A percentile compares a stretch with the other conserved stretches of the same genome.
Conservation (phyloP, 2,888 invertebrate genomes). For the Eugnorisma glareosa region DNA sequence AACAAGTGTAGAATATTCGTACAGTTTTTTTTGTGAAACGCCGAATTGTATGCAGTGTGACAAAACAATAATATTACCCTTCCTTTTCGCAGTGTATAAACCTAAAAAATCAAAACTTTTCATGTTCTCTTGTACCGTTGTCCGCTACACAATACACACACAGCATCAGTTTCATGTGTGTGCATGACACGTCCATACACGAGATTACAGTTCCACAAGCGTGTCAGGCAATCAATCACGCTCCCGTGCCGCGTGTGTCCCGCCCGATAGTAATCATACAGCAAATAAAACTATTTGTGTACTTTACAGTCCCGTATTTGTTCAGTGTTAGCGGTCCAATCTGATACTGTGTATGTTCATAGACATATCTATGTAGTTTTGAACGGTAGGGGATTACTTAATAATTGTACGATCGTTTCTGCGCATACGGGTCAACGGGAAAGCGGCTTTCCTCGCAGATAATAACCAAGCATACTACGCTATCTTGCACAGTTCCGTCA, state of each 20-base stretch:
- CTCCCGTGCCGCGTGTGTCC: slow-evolving; percentile 50
- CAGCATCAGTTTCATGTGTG: slow-evolving; percentile 5
- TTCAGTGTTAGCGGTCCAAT: slow-evolving; percentile 48
- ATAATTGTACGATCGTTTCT: background rate
- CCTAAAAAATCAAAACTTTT: slow-evolving; percentile 32
- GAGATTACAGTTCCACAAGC: slow-evolving; percentile 59
- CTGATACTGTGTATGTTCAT: slow-evolving; percentile 26
- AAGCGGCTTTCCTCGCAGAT: slow-evolving; percentile 9
- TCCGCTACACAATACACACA: slow-evolving; percentile 12
- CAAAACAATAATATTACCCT: no score
- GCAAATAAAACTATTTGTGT: slow-evolving; percentile 61
- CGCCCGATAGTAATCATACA: slow-evolving; percentile 53
- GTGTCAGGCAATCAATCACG: slow-evolving; percentile 64
- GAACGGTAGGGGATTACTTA: slow-evolving; percentile 27
- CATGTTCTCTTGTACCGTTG: slow-evolving; percentile 20
- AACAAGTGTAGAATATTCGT: background rate
- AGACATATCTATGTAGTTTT: slow-evolving; percentile 30
- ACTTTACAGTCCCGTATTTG: slow-evolving; percentile 50
- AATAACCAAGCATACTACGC: slow-evolving; percentile 18
- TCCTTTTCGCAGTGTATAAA: no score
- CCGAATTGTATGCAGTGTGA: background rate
- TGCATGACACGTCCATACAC: slow-evolving; percentile 32
- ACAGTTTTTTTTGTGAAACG: background rate
- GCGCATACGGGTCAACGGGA: slow-evolving; percentile 17
- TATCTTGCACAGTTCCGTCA: slow-evolving; percentile 22